phyloP scores from a whole-genome alignment of 2,888 invertebrate species.

The Lochmaea capreae region DNA sequence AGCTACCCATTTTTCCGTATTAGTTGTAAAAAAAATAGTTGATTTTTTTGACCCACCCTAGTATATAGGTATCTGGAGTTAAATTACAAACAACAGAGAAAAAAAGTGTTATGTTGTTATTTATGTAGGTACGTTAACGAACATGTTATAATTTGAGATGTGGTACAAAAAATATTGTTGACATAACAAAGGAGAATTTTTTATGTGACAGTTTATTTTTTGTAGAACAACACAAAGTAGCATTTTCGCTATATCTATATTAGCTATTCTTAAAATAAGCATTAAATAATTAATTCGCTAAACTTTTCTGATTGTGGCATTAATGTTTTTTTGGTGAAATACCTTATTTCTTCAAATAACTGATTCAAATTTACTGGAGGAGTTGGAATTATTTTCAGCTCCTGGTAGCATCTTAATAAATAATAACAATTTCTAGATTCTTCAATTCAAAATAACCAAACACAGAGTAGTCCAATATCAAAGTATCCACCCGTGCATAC shows the following conservation, averaged over 20 bases:
- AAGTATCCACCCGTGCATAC: neutral
- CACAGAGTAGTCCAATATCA: neutral
- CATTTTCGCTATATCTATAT: neutral
- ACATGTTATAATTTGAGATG: neutral
- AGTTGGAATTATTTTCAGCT: too few relatives aligned
- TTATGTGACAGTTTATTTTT: neutral
- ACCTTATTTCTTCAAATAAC: too few relatives aligned
- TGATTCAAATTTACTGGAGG: too few relatives aligned
- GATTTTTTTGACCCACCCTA: too few relatives aligned
- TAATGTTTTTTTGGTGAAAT: too few relatives aligned
- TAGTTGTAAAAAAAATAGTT: too few relatives aligned
- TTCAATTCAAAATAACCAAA: neutral
- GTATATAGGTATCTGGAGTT: neutral
- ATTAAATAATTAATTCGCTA: too few relatives aligned
- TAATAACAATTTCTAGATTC: too few relatives aligned
- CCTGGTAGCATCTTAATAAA: too few relatives aligned
- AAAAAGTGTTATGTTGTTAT: constrained; percentile 1
- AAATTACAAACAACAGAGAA: constrained; percentile 4
- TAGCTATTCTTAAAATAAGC: too few relatives aligned
- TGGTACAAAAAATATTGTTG: neutral
- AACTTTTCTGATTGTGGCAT: too few relatives aligned
- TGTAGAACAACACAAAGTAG: neutral
- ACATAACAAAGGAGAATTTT: neutral
- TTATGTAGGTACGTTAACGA: constrained; percentile 1
- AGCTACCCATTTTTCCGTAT: too few relatives aligned